Evolutionary conservation across 1,140 invertebrate species (phyloP).

Genomic region (Pararge aegeria): DNA sequence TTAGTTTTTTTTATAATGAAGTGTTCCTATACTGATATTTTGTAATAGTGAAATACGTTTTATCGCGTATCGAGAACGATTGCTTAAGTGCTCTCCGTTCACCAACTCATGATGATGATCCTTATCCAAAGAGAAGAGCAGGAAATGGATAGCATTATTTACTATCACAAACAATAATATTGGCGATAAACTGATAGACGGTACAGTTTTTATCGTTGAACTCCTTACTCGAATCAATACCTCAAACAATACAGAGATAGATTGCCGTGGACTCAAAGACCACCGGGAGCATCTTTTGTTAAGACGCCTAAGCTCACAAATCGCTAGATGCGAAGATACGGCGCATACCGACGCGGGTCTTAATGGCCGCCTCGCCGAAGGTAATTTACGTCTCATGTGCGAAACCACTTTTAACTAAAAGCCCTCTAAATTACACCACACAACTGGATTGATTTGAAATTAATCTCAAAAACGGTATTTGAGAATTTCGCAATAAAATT

Average conservation of each 20-base stretch:
- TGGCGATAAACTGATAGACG: too few species aligned
- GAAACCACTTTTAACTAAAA: conserved; percentile 76
- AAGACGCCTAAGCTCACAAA: conserved; percentile 64
- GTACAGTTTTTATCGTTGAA: conserved; percentile 15
- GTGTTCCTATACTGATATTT: conserved; percentile 42
- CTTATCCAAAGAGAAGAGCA: too few species aligned
- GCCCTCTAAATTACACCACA: conserved; percentile 71
- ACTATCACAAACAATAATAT: too few species aligned
- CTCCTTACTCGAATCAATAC: conserved; percentile 31
- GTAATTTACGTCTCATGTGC: conserved; percentile 78
- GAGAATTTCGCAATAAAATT: conserved; percentile 4
- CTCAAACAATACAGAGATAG: conserved; percentile 61
- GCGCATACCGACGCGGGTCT: conserved; percentile 62
- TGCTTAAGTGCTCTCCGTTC: too few species aligned
- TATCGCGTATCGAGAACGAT: too few species aligned
- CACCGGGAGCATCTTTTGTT: conserved; percentile 74
- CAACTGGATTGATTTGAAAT: conserved; percentile 70
- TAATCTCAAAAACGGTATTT: conserved; percentile 50
- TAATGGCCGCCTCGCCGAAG: conserved; percentile 66
- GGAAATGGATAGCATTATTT: too few species aligned
- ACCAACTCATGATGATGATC: too few species aligned
- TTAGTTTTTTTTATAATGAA: conserved; percentile 73
- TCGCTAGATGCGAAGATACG: conserved; percentile 73
- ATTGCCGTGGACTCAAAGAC: conserved; percentile 55
- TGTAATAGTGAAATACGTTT: conserved; percentile 15